phyloP scores from a whole-genome alignment of 2,888 invertebrate species.

The Tromatobia lineatoria region DNA sequence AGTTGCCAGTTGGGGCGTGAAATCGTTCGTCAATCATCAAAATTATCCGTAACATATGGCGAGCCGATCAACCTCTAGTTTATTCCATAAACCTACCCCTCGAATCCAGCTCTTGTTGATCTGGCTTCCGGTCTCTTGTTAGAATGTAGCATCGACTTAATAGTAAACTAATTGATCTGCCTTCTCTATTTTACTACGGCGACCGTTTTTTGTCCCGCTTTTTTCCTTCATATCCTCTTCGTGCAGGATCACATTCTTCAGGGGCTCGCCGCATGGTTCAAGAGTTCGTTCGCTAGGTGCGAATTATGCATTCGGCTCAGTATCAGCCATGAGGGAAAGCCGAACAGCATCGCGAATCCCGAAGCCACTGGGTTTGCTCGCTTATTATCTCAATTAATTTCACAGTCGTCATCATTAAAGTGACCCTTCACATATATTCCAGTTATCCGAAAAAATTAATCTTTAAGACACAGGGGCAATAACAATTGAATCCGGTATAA shows the following conservation, averaged over 20 bases:
- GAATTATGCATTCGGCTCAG: conserved; percentile 68
- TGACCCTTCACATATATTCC: neutral
- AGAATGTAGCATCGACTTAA: conserved; percentile 15
- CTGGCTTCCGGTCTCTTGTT: conserved; percentile 58
- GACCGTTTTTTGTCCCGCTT: neutral
- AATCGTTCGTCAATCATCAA: conserved; percentile 80
- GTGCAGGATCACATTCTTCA: conserved; percentile 37
- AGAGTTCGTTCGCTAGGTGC: conserved; percentile 63
- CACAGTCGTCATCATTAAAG: conserved; percentile 36
- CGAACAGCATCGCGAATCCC: conserved; percentile 53
- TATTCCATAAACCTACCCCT: conserved; percentile 38
- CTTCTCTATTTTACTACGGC: neutral
- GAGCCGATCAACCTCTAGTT: conserved; percentile 50
- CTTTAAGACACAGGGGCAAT: too few relatives aligned
- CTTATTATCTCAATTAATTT: conserved; percentile 49
- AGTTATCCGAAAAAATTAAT: neutral
- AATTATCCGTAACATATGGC: conserved; percentile 79
- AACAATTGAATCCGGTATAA: too few relatives aligned
- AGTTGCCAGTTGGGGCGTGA: conserved; percentile 82
- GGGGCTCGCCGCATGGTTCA: conserved; percentile 46
- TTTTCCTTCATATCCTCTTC: conserved; percentile 31
- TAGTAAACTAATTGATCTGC: conserved; percentile 41
- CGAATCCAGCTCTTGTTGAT: conserved; percentile 3
- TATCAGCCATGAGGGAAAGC: conserved; percentile 22
- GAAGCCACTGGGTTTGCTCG: conserved; percentile 44